Base-by-base conservation (phyloP, 2,113 vertebrate species). In the Sprattus sprattus region DNA sequence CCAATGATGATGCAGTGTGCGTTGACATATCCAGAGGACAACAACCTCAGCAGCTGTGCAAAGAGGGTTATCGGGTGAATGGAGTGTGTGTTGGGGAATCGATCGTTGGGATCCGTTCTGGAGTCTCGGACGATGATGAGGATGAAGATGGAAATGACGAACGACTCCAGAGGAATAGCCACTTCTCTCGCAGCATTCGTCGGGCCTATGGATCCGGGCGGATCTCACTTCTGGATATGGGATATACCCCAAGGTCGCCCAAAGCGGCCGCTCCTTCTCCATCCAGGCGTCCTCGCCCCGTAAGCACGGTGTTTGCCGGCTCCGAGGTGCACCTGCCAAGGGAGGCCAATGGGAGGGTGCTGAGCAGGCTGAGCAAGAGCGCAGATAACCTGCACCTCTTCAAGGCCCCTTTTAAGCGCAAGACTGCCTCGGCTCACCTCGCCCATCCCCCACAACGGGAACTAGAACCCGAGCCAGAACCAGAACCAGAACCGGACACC, bases 121-220 rank as follows among this genome's bases (percentile, higher is more conserved):
- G 47, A 52, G 84, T 0, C 45, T 89, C n/a, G 84, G 92, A 91
- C 92, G 91, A 82, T 88, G 93, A 89, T 47, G 96, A 95, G 0
- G 96, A 96, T 0, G 94, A 90, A 0, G 94, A 94, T 81, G 94
- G 93, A 9, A 85, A 92, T 0, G 96, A 96, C 9, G 95, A 95
- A 16, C 93, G 94, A 50, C 95, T 97, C 81, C 92, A 94, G 39
- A 94, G 98, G 83, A 97, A 96, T 83, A 96, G 97, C 0, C 96
- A 96, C 49, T 95, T 96, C 46, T 99, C 98, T 0, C 95, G 95
- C 81, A 99, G 98, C 91, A 96, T 99, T 87, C 95, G 97, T 85
- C 95, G 95, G 64, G 97, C 98, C 1, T 99, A 98, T 0, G 96
- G 96, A 82, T 90, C 94, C 8, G 98, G 98, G n/a, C 96, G 97